Base-by-base conservation (phyloP, 2,888 invertebrate species). In the Flabesymbios commensalis region DNA sequence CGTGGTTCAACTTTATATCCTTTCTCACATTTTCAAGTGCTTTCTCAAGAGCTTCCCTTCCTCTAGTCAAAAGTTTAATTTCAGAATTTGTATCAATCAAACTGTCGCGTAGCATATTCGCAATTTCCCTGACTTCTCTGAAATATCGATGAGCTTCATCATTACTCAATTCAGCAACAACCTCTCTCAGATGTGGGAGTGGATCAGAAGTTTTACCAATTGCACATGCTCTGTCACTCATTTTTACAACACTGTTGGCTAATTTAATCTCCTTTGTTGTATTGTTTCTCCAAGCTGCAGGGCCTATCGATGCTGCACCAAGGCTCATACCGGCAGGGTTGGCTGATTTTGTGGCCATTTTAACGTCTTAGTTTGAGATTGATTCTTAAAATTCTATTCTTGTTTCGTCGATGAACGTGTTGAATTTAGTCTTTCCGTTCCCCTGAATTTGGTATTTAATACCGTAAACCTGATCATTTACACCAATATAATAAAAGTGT, bases 1-100 rank as follows among this genome's bases (percentile, higher is more conserved):
- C 78, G 70, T 74, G 73, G 66, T 82, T 82, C 32, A 82, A 65
- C 54, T 75, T 71, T 41, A 82, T 71, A 65, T 82, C 81, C 75
- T 82, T 82, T 49, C 81, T 66, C 42, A 75, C 75, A 68, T 81
- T 78, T 57, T 81, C 81, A 54, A 80, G 57, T 5, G 77, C 72
- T 48, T 78, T 78, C 67, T 82, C 81, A 19, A 81, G 63, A 17
- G 76, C 70, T 61, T 81, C 81, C 64, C 77, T 79, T 2, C 76
- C 77, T 54, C 79, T 69, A 3, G 75, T 78, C 24, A 81, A 65
- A 5, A 78, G 71, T 68, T 81, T 81, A 28, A 81, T 81, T 70
- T 81, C 81, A 67, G 80, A 79, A 66, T 82, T 82, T 41, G 79
- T 78, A 61, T 79, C 78, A 53, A 79, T 66, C 45, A 81, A 67